Evolutionary conservation across 2,888 invertebrate genomes (phyloP).

Genomic region (Lepidonotus clava): DNA sequence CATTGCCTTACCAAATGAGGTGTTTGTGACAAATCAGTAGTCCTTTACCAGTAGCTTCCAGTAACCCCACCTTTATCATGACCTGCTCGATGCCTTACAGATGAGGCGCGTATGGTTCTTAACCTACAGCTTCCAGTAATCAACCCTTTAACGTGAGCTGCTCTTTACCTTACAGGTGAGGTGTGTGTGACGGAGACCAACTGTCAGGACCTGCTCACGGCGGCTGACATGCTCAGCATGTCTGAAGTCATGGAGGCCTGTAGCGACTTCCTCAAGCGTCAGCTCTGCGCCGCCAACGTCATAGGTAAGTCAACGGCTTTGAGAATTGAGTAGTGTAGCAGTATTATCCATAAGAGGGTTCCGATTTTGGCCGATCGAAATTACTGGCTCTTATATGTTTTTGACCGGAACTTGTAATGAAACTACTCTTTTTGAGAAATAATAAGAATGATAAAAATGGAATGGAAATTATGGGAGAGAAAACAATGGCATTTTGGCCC

Average conservation of each 20-base stretch:
- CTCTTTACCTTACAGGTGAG: conserved; percentile 68
- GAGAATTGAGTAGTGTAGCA: too few relatives aligned
- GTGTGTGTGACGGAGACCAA: conserved; percentile 84
- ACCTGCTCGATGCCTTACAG: neutral
- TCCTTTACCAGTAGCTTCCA: too few relatives aligned
- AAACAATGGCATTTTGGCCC: too few relatives aligned
- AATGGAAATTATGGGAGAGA: too few relatives aligned
- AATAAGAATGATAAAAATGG: too few relatives aligned
- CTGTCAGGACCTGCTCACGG: conserved; percentile 93
- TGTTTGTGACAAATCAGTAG: neutral
- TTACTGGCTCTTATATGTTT: too few relatives aligned
- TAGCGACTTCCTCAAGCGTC: conserved; percentile 90
- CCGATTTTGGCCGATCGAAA: too few relatives aligned
- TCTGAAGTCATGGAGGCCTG: conserved; percentile 91
- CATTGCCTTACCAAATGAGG: neutral
- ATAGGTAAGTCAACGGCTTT: conserved; percentile 92
- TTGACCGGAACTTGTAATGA: too few relatives aligned
- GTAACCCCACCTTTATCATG: too few relatives aligned
- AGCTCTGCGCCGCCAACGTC: conserved; percentile 92
- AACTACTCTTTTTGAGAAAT: too few relatives aligned
- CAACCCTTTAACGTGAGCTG: neutral
- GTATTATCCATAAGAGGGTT: too few relatives aligned
- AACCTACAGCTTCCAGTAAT: neutral
- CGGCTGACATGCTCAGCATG: conserved; percentile 94
- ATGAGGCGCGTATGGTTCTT: neutral